phyloP scores from a whole-genome alignment of 2,113 vertebrate genomes.

The Penelope pileata region DNA sequence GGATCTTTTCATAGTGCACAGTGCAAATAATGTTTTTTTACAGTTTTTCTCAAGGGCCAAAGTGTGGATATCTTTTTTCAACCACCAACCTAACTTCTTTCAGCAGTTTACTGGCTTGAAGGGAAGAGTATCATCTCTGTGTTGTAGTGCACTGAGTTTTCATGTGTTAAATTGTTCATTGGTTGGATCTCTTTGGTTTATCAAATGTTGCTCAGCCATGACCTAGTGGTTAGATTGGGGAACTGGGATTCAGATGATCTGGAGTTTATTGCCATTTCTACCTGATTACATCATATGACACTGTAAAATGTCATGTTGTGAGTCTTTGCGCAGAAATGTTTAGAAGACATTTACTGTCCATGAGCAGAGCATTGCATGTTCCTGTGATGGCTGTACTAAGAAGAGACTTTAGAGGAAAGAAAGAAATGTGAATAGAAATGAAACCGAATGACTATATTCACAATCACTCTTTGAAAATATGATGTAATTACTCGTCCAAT shows the following conservation, averaged over 20 bases:
- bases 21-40: neutral
- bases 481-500: neutral
- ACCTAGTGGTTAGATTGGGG: neutral
- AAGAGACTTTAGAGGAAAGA: neutral
- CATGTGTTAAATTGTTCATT: neutral
- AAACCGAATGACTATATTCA: neutral
- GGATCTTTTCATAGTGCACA: neutral
- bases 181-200: neutral
- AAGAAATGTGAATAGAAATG: neutral
- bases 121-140: neutral
- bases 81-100: neutral
- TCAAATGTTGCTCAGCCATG: neutral
- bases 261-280: neutral
- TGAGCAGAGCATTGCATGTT: neutral
- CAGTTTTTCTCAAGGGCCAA: neutral
- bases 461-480: neutral
- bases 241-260: neutral
- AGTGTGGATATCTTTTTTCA: neutral
- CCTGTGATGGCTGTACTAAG: neutral
- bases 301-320: neutral
- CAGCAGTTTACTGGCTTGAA: neutral
- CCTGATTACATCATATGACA: neutral
- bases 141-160: neutral
- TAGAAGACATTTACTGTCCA: neutral
- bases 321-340: neutral